These are phyloP conservation scores for Nansenia antarctica DNA, from an alignment of 2,113 vertebrate species.

Conservation along the genomic window DNA sequence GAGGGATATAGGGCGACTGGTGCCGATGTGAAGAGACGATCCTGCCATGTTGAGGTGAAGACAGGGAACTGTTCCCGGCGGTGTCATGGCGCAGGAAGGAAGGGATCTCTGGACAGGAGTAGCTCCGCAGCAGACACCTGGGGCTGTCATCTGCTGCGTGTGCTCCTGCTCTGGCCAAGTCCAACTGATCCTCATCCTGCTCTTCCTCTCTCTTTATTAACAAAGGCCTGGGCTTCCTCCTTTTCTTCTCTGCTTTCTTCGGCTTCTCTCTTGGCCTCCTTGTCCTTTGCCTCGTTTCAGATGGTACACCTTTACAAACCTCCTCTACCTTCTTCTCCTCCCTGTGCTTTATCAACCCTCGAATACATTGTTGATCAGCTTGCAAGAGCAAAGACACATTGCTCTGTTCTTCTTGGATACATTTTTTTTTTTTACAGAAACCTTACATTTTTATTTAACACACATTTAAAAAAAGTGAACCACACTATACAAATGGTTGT, in stretches of 20 bases:
- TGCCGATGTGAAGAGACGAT: constrained; percentile 31
- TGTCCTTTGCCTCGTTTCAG: neutral
- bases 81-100: constrained; percentile 45
- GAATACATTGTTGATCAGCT: neutral
- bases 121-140: constrained; percentile 73
- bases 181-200: constrained; percentile 39
- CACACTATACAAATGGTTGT: too few relatives aligned
- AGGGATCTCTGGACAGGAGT: constrained; percentile 80
- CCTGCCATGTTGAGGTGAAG: constrained; percentile 43
- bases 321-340: neutral
- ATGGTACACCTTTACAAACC: neutral
- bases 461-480: too few relatives aligned
- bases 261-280: constrained; percentile 1
- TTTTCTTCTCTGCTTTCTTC: constrained; percentile 4
- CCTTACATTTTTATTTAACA: too few relatives aligned
- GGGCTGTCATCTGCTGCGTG: constrained; percentile 12
- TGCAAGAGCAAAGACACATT: neutral
- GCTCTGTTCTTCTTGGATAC: constrained; percentile 7
- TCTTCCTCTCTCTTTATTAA: neutral
- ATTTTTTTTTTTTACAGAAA: too few relatives aligned
- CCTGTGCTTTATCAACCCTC: neutral
- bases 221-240: constrained; percentile 30
- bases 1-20: constrained; percentile 6
- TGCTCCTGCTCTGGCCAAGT: too few relatives aligned
- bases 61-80: constrained; percentile 21